phyloP scores from a whole-genome alignment of 2,113 vertebrate species.

The Cyrtonyx montezumae region DNA sequence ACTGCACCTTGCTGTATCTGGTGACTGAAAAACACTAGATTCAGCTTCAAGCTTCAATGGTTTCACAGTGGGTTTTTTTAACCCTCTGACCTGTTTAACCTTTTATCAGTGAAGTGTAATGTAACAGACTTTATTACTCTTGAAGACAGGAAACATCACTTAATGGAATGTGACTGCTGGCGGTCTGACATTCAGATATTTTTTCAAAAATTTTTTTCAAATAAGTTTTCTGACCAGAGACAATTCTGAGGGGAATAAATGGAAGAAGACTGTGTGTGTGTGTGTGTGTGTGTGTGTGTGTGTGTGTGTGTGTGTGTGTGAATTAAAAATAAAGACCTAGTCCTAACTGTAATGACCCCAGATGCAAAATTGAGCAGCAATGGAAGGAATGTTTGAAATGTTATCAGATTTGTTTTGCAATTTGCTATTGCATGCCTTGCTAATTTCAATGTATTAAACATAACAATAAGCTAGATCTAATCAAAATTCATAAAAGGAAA shows the following conservation, averaged over 20 bases:
- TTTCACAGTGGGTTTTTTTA: background rate
- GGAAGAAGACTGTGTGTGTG: background rate
- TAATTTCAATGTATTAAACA: constrained; percentile 7
- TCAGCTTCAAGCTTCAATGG: background rate
- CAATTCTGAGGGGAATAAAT: background rate
- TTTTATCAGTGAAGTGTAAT: background rate
- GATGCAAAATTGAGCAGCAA: background rate
- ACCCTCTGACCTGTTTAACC: background rate
- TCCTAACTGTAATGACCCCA: background rate
- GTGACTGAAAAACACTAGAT: background rate
- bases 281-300: background rate
- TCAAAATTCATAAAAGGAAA: constrained; percentile 17
- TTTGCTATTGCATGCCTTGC: background rate
- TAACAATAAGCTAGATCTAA: background rate
- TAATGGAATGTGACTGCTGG: fast-evolving
- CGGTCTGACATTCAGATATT: background rate
- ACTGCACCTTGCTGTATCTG: background rate
- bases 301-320: background rate
- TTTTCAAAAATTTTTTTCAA: background rate
- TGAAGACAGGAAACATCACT: background rate
- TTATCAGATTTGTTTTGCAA: background rate
- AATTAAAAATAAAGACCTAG: background rate
- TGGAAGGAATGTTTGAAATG: background rate
- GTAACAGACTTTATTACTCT: background rate
- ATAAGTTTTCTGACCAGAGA: background rate